Evolutionary conservation across 1,140 invertebrate species (phyloP), one percentile per base, ranked within the genome.

Genomic region (Halictus rubicundus): DNA sequence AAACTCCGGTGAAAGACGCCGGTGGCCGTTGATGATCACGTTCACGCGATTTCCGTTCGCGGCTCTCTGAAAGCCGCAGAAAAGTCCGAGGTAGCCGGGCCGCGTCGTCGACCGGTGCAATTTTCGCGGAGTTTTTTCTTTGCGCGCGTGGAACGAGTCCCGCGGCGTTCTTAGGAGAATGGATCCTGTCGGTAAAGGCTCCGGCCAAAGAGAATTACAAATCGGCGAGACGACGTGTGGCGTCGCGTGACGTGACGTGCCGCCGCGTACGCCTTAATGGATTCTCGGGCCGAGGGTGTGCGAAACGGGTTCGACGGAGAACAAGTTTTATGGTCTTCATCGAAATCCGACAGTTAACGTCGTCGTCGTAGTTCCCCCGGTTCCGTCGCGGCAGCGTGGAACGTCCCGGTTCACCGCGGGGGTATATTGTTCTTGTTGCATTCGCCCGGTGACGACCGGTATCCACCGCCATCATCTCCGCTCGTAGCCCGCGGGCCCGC

Each of bases 231-330:
- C 61, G 71, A 74, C 71, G 63, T 49, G 52, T 25, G 52, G 61
- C 66, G 66, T 77, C 66, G 66, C 66, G 66, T 79, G 70, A 65
- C 60, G 63, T 37, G 69, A 61, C 75, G 68, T 72, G 76, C 69
- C 76, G 69, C 63, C 32, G 68, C 78, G 70, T 60, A 74, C 70
- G 52, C 78, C 63, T 52, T 79, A 79, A 79, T 74, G 78, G 70
- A 79, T 73, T 73, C 77, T 65, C 46, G 23, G 46, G n/a, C 10
- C 65, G 65, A 52, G 42, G 49, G 69, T 25, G 61, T 12, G 57
- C 49, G 27, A 66, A 79, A 64, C 77, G 61, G 63, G 61, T 73
- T 74, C 49, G n/a, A 39, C 12, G 54, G 69, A 25, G 39, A 71
- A 79, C 49, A 27, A 21, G 77, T 79, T 79, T 57, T 73, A 78